phyloP scores from a whole-genome alignment of 1,140 invertebrate species.

The Pantala flavescens region DNA sequence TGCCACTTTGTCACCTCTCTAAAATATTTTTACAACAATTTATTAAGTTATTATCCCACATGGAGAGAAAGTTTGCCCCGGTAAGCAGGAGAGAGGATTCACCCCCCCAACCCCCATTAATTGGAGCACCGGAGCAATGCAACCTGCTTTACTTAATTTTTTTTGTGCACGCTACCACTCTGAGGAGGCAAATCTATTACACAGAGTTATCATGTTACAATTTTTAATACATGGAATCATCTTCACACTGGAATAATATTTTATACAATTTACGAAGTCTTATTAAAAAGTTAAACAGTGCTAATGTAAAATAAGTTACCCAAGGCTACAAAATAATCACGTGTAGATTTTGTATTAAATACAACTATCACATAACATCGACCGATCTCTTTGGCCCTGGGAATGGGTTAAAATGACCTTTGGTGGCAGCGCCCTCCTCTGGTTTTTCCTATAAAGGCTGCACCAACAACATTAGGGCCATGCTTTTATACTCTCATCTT shows the following conservation, averaged over 20 bases:
- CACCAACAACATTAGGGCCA: not conserved
- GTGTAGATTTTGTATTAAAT: constrained; percentile 26
- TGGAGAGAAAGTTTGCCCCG: not conserved
- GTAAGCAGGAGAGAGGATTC: not conserved
- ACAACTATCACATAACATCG: constrained; percentile 26
- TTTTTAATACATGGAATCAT: constrained; percentile 18
- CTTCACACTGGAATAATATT: constrained; percentile 24
- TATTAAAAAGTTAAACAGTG: constrained; percentile 26
- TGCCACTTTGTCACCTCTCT: constrained; percentile 10
- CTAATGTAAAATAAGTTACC: constrained; percentile 26
- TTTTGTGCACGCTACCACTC: constrained; percentile 14
- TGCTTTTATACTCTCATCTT: not conserved
- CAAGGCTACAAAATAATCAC: constrained; percentile 26
- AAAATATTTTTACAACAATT: constrained; percentile 1
- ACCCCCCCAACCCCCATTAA: not conserved
- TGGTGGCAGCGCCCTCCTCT: not conserved
- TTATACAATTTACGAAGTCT: constrained; percentile 25
- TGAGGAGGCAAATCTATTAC: constrained; percentile 15
- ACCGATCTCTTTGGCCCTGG: constrained; percentile 20
- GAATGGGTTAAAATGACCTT: not conserved
- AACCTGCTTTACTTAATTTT: not conserved
- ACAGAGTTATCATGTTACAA: constrained; percentile 4
- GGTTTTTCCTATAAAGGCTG: no score
- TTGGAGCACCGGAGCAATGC: not conserved
- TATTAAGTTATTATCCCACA: not conserved